A percentile compares a stretch with the other conserved stretches of the same genome.
Evolutionary conservation across 2,888 invertebrate species (phyloP).

Genomic region (Lypha dubia): DNA sequence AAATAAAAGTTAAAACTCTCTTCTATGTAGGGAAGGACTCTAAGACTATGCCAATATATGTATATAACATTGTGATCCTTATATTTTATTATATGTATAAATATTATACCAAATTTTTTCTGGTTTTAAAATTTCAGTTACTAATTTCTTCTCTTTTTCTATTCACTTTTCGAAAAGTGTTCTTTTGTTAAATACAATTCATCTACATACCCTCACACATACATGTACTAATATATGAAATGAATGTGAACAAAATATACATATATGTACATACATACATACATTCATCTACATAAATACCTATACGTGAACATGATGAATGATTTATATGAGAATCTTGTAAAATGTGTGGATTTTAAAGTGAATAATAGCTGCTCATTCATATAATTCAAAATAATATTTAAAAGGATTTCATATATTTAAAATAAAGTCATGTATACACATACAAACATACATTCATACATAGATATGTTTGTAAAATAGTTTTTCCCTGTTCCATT

Average conservation of each 20-base stretch:
- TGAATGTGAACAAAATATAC: background rate
- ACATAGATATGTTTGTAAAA: background rate
- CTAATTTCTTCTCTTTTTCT: background rate
- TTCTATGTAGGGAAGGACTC: no score
- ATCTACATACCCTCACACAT: background rate
- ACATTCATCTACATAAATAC: background rate
- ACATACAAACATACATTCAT: no score
- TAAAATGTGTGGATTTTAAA: conserved; percentile 70
- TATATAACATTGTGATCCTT: background rate
- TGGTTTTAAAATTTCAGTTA: background rate
- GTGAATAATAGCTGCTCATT: conserved; percentile 66
- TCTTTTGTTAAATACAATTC: conserved; percentile 12
- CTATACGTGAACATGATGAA: conserved; percentile 61
- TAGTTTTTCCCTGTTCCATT: conserved; percentile 18
- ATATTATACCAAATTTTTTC: background rate
- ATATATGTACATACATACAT: background rate
- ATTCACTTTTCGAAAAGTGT: conserved; percentile 41
- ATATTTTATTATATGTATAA: no score
- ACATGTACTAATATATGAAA: background rate
- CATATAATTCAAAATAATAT: conserved; percentile 66
- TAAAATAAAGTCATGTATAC: no score
- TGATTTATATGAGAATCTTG: conserved; percentile 64
- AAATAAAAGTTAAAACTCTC: no score
- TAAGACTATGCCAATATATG: no score
- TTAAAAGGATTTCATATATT: conserved; percentile 55